phyloP scores from a whole-genome alignment of 2,888 invertebrate genomes.

The Euspilapteryx auroguttella region DNA sequence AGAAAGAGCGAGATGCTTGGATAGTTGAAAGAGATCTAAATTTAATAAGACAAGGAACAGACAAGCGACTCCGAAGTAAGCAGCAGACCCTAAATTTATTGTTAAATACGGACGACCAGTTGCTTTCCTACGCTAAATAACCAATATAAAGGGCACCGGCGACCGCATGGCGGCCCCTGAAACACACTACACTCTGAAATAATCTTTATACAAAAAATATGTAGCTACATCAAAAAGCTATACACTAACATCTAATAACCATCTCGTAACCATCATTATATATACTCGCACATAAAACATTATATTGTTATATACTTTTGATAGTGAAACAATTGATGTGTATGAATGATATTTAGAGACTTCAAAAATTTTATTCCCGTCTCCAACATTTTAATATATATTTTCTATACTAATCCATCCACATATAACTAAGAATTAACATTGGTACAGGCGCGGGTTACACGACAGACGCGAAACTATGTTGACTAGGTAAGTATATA shows the following conservation, averaged over 20 bases:
- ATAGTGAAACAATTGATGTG: slow-evolving; percentile 45
- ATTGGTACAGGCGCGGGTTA: neutral
- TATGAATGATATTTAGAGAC: slow-evolving; percentile 38
- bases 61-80: too few relatives aligned
- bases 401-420: slow-evolving; percentile 2
- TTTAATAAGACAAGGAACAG: too few relatives aligned
- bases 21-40: too few relatives aligned
- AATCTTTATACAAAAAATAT: slow-evolving; percentile 20
- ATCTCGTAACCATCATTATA: slow-evolving; percentile 16
- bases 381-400: slow-evolving; percentile 1
- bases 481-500: slow-evolving; percentile 1
- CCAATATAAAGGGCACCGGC: slow-evolving; percentile 4
- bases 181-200: slow-evolving; percentile 6
- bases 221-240: slow-evolving; percentile 40
- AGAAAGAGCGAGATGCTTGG: too few relatives aligned
- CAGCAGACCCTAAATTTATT: too few relatives aligned
- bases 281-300: slow-evolving; percentile 21
- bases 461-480: neutral
- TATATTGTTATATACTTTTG: slow-evolving; percentile 21
- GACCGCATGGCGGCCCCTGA: slow-evolving; percentile 16
- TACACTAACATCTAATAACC: slow-evolving; percentile 40
- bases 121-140: slow-evolving; percentile 1
- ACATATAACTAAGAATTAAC: slow-evolving; percentile 1
- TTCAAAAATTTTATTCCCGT: slow-evolving; percentile 4
- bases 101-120: too few relatives aligned